Evolutionary conservation across 2,113 vertebrate species (phyloP), one percentile per base, ranked within the genome.

Genomic region (Podiceps cristatus): DNA sequence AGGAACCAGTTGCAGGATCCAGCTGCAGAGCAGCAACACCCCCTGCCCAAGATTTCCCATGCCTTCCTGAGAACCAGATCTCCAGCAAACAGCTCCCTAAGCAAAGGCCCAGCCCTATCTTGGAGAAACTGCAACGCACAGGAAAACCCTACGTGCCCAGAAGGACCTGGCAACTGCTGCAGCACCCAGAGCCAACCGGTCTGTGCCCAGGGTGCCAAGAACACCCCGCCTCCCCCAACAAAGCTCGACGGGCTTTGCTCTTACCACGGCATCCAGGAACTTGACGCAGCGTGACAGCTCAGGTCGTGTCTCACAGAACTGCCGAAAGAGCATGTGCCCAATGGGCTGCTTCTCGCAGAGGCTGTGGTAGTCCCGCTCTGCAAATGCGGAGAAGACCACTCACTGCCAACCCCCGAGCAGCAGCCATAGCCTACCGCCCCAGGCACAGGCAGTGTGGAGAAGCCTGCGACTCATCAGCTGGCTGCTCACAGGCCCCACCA

Each of bases 221-320:
- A 80, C 63, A 45, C 12, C 35, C 60, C 49, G 31, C 24, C 22
- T 68, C 23, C 62, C 71, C 19, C 56, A 45, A 0, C 0, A 11
- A 74, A 50, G 53, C 20, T 50, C 3, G 12, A 37, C 0, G 0
- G 75, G 89, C 49, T 90, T n/a, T 80, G 77, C 52, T 90, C 99
- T 99, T 97, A 99, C 99, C 99, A 99, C 99, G 7, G 99, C 98
- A n/a, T 99, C 99, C 98, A 99, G 98, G 97, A 99, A 99, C 96
- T 98, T 98, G 88, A 99, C 98, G 17, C 99, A 99, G 88, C 98
- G 99, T 4, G 96, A 98, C 95, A 99, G 98, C 97, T 99, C 99
- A 0, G 98, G 98, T 56, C 99, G 98, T 0, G 99, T 99, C 64
- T 99, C 98, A 6, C 99, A 99, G 98, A 99, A 99, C 95, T 99